Evolutionary conservation across 2,888 invertebrate species (phyloP), one percentile per base, ranked within the genome.

Genomic region (Apotomis turbidana): DNA sequence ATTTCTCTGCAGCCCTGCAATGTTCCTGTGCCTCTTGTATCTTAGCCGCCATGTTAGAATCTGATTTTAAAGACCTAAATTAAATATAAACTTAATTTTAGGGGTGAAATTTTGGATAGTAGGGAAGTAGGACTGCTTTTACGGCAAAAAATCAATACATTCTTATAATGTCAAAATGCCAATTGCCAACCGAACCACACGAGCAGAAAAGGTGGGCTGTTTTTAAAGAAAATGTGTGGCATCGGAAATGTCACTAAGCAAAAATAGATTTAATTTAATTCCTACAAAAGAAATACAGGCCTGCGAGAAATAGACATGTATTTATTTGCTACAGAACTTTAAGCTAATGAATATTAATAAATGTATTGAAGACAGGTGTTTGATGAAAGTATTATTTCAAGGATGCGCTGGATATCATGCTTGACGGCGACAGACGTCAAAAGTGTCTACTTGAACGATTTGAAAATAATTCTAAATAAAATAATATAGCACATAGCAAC

Each of bases 1-100:
- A 95, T 94, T 97, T 97, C 83, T 98, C 98, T 0, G 97, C 98
- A 78, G 95, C 94, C 80, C 95, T 95, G 81, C 97, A 95, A 80
- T 97, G 96, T 83, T 97, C 97, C 78, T 96, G 94, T 9, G 96
- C 98, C 91, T 98, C 97, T 75, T 96, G 95, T 70, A 95, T 89
- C 90, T 97, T 95, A 6, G 89, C 81, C 44, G 90, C 83, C 91
- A 90, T 90, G 15, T 13, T 74, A 69, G 6, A 49, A 13, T 59
- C 10, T 27, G 52, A n/a, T 44, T 58, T 44, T 5, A 38, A 15
- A 41, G n/a, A 27, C 55, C 10, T 57, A 27, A 58, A 67, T 58
- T 67, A 58, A 67, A 12, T 49, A 57, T 0, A 15, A 44, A 64
- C 64, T 54, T 55, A 60, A 54, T 49, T 55, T 49, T 67, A 55